Conservation (phyloP, 2,113 vertebrate species). For the Elephas maximus region DNA sequence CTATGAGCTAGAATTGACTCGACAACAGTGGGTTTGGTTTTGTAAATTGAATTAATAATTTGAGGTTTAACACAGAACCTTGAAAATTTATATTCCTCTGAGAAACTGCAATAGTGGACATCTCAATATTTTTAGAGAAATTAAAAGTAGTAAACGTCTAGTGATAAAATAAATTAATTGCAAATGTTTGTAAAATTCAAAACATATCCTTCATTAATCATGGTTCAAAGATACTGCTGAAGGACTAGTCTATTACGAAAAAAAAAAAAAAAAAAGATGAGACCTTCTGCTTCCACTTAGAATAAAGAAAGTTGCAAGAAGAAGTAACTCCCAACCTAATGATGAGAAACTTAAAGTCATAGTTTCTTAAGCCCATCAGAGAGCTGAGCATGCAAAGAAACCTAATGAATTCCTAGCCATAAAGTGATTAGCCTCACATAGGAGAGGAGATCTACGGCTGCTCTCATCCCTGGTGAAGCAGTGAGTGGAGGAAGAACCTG, state of each 20-base stretch:
- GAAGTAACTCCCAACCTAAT: background rate
- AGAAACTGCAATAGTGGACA: background rate
- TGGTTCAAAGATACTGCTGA: background rate
- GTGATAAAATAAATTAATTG: background rate
- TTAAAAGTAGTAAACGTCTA: background rate
- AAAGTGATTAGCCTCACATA: background rate
- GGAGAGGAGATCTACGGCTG: background rate
- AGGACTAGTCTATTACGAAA: background rate
- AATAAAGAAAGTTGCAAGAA: background rate
- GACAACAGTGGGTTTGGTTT: too few relatives aligned
- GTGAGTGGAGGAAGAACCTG: background rate
- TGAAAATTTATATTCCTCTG: background rate
- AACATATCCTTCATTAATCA: background rate
- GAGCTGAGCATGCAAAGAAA: background rate
- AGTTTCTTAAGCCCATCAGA: background rate
- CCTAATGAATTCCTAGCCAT: background rate
- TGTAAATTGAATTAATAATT: background rate
- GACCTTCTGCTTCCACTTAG: background rate
- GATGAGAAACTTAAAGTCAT: background rate
- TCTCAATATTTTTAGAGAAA: constrained; percentile 30
- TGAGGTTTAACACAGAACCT: background rate
- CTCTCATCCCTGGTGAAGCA: background rate
- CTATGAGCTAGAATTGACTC: too few relatives aligned
- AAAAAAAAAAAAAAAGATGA: background rate
- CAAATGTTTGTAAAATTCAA: background rate